These are phyloP conservation scores for Stenchaetothrips biformis DNA, from an alignment of 2,888 invertebrate species.

Conservation along the genomic window DNA sequence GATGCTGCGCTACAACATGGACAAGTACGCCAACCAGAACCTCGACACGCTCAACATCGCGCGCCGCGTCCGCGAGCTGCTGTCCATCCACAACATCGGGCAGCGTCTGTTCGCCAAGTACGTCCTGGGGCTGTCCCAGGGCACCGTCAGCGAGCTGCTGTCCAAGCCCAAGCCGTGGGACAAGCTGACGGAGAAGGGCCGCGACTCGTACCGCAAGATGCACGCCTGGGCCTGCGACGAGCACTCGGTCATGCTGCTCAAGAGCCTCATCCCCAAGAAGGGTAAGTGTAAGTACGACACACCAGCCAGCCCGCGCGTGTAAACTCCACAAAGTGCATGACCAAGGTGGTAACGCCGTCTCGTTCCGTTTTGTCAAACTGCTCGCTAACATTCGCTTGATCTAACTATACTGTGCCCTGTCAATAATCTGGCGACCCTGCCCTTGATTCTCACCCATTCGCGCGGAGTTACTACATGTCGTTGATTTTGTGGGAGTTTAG, in stretches of 20 bases:
- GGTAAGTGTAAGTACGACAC: slow-evolving; percentile 58
- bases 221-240: slow-evolving; percentile 99
- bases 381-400: too few relatives aligned
- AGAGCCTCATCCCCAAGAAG: slow-evolving; percentile 97
- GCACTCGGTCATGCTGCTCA: slow-evolving; percentile 92
- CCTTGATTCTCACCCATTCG: too few relatives aligned
- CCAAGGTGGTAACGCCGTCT: too few relatives aligned
- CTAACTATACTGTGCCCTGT: too few relatives aligned
- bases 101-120: slow-evolving; percentile 98
- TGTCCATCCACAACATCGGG: slow-evolving; percentile 97
- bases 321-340: too few relatives aligned
- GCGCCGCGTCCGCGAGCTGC: slow-evolving; percentile 83
- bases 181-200: slow-evolving; percentile 97
- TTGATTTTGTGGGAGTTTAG: slow-evolving; percentile 10
- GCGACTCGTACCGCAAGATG: slow-evolving; percentile 99
- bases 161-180: slow-evolving; percentile 99
- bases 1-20: slow-evolving; percentile 92
- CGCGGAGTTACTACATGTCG: background rate
- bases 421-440: too few relatives aligned
- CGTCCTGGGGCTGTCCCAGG: slow-evolving; percentile 92
- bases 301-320: background rate
- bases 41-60: slow-evolving; percentile 94
- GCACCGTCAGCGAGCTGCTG: slow-evolving; percentile 95
- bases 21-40: slow-evolving; percentile 89
- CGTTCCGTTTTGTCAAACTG: too few relatives aligned